Conservation (phyloP, 92 coral and sea anemone species). For the Epizoanthus fatuus region DNA sequence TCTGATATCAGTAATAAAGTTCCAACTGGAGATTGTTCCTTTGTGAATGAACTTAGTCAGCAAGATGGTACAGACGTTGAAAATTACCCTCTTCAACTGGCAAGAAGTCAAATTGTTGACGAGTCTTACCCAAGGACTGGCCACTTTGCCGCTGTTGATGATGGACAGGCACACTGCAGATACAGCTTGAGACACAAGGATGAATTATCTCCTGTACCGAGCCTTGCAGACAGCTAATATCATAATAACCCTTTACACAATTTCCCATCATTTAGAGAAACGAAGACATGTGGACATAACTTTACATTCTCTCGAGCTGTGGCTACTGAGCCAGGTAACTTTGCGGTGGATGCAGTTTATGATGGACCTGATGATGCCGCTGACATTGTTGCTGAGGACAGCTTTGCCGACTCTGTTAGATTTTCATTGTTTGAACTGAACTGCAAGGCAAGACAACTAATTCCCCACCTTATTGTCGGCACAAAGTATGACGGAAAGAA, state of each 20-base stretch:
- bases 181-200: not conserved
- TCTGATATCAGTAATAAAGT: not conserved
- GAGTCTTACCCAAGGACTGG: not conserved
- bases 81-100: not conserved
- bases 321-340: not conserved
- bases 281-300: not conserved
- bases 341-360: not conserved
- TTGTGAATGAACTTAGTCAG: not conserved
- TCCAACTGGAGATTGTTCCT: not conserved
- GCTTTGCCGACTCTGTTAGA: conserved; percentile 17
- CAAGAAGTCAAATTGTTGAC: not conserved
- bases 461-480: conserved; percentile 77
- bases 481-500: conserved; percentile 47
- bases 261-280: not conserved
- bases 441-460: conserved; percentile 56
- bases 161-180: not conserved
- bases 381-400: not conserved
- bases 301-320: conserved; percentile 12
- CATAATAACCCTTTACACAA: not conserved
- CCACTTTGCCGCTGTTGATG: not conserved
- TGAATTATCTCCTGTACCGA: not conserved
- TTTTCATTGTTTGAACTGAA: conserved; percentile 82
- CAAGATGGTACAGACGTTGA: not conserved
- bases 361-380: not conserved
- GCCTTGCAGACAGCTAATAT: not conserved